A percentile compares a stretch with the other conserved stretches of the same genome.
Evolutionary conservation across 2,888 invertebrate genomes (phyloP).

Genomic region (Gymnosoma rotundatum): DNA sequence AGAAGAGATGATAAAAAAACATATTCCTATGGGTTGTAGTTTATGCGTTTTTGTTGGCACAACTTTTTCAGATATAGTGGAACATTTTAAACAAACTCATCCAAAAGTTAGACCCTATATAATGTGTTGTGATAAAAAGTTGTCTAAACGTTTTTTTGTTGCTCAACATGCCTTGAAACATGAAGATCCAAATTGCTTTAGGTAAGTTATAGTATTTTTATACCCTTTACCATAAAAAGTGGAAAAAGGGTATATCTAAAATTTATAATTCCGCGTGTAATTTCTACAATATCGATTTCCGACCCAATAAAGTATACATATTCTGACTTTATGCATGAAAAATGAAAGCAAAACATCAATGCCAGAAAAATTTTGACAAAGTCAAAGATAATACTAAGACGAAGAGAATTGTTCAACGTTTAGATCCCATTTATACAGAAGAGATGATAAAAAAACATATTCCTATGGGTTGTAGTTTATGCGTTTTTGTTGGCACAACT

Average conservation of each 20-base stretch:
- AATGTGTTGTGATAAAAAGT: slow-evolving; percentile 80
- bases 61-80: slow-evolving; percentile 77
- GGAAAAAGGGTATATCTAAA: too few relatives aligned
- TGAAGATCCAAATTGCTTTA: slow-evolving; percentile 81
- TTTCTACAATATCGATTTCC: too few relatives aligned
- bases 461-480: slow-evolving; percentile 80
- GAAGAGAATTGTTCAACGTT: slow-evolving; percentile 51
- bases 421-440: slow-evolving; percentile 73
- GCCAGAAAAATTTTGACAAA: not conserved
- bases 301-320: too few relatives aligned
- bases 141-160: slow-evolving; percentile 78
- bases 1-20: slow-evolving; percentile 78
- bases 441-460: slow-evolving; percentile 79
- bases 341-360: slow-evolving; percentile 8
- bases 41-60: slow-evolving; percentile 77
- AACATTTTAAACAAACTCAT: slow-evolving; percentile 79
- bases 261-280: too few relatives aligned
- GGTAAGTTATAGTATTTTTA: slow-evolving; percentile 73
- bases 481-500: slow-evolving; percentile 76
- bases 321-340: too few relatives aligned
- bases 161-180: slow-evolving; percentile 81
- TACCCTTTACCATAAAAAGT: too few relatives aligned
- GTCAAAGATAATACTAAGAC: slow-evolving; percentile 23
- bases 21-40: slow-evolving; percentile 80
- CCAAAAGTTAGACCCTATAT: slow-evolving; percentile 76